Base-by-base conservation (phyloP, 2,888 invertebrate genomes). In the Panzeria rudis region DNA sequence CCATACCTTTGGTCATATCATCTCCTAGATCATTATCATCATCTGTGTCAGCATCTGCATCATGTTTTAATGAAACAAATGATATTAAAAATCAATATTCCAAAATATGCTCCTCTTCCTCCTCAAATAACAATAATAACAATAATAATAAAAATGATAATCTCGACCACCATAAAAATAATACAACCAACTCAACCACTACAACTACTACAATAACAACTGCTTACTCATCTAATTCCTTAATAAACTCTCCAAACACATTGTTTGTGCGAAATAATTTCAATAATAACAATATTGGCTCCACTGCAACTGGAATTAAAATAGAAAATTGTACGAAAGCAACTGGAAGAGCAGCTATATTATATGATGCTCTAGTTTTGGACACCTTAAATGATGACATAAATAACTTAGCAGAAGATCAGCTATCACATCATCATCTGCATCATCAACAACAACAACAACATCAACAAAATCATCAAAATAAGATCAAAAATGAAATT, bases 321-420 rank as follows among this genome's bases (percentile, higher is more conserved):
- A 47, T 82, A 85, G 85, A 85, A 71, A 82, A 78, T 44, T 75
- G 64, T 47, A 73, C 83, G 17, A 91, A 90, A 47, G 88, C 90
- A 7, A 90, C 91, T 4, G 91, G 91, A 54, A 88, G 91, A 29
- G 90, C 91, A 2, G 91, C 91, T 8, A 89, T 91, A 83, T 87
- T 92, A 13, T 92, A 92, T 71, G 92, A 92, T 87, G 92, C 92
- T 17, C 66, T 92, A 35, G 92, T 92, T 15, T 83, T 92, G 78
- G 92, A 92, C 78, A 90, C 92, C 1, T 79, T 92, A 79, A 91
- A 92, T 76, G 91, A 90, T 61, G 89, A 89, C 8, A 88, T 89
- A 25, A 73, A 59, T 50, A 73, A 38, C 3, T 23, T 11, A 0
- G 89, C 89, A 23, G 89, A 90, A 5, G 89, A 87, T 0, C 69